A percentile compares a stretch with the other conserved stretches of the same genome.
These are phyloP conservation scores for Daktulosphaira vitifoliae DNA, from an alignment of 1,140 invertebrate genomes.

Conservation along the genomic window DNA sequence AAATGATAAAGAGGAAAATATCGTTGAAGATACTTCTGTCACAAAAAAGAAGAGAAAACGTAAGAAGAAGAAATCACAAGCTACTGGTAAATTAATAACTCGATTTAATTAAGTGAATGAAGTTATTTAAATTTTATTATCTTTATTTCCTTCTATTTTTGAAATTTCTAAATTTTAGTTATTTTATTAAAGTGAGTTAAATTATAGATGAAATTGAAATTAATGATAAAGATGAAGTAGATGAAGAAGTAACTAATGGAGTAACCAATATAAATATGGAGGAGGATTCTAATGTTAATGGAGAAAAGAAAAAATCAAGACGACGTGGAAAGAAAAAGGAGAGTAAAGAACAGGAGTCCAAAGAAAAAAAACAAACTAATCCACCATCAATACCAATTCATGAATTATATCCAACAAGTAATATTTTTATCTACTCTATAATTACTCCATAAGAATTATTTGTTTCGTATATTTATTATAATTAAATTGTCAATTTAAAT, in stretches of 20 bases:
- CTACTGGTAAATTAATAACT: conserved; percentile 35
- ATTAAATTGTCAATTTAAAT: too few relatives aligned
- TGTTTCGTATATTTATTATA: too few relatives aligned
- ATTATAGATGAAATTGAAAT: conserved; percentile 44
- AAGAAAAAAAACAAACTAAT: conserved; percentile 58
- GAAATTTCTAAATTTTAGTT: too few relatives aligned
- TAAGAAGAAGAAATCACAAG: conserved; percentile 64
- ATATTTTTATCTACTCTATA: conserved; percentile 39
- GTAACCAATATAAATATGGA: conserved; percentile 30
- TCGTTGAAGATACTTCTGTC: conserved; percentile 49
- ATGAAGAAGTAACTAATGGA: conserved; percentile 8
- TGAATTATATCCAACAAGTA: conserved; percentile 74
- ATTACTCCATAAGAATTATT: background rate
- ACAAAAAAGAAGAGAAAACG: conserved; percentile 63
- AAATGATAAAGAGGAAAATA: conserved; percentile 47
- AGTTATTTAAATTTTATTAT: too few relatives aligned
- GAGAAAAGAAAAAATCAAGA: conserved; percentile 38
- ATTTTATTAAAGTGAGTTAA: too few relatives aligned
- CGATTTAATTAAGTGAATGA: too few relatives aligned
- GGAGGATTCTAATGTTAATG: conserved; percentile 38
- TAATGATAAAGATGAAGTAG: conserved; percentile 44
- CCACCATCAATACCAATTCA: conserved; percentile 79
- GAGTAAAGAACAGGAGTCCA: conserved; percentile 39
- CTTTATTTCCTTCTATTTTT: too few relatives aligned
- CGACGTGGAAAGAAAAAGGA: conserved; percentile 35